Conservation (phyloP, 2,888 invertebrate species). For the Andrena haemorrhoa region DNA sequence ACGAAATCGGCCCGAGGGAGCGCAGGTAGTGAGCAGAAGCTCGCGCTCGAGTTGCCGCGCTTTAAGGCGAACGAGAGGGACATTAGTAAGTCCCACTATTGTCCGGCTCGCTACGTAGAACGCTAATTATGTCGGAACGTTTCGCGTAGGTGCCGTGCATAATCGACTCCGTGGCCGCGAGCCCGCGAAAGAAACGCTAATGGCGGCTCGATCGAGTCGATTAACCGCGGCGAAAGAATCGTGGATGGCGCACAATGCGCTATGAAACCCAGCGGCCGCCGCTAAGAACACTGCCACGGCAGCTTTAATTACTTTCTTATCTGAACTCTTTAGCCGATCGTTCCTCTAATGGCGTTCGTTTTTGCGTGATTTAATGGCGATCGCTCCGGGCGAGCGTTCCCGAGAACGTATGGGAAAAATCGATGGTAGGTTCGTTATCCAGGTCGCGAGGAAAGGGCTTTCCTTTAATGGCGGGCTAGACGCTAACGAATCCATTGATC, state of each 20-base stretch:
- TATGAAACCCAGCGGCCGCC: constrained; percentile 50
- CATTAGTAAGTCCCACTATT: constrained; percentile 45
- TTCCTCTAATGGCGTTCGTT: constrained; percentile 60
- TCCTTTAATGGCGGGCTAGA: neutral
- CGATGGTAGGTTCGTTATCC: constrained; percentile 44
- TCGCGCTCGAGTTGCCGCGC: constrained; percentile 50
- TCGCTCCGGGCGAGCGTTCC: constrained; percentile 39
- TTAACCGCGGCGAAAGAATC: constrained; percentile 49
- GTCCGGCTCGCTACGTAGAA: constrained; percentile 53
- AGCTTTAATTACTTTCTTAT: constrained; percentile 62
- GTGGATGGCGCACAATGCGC: constrained; percentile 49
- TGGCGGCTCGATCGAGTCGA: constrained; percentile 57
- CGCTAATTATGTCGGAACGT: constrained; percentile 69
- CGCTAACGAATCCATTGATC: constrained; percentile 37
- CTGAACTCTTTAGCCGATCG: constrained; percentile 51
- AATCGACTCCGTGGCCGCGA: constrained; percentile 42
- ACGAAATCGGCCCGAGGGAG: constrained; percentile 55
- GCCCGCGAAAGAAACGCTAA: constrained; percentile 49
- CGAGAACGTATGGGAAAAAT: constrained; percentile 53
- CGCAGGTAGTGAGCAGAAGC: constrained; percentile 60
- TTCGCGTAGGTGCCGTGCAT: constrained; percentile 45
- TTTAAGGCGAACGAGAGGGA: constrained; percentile 51
- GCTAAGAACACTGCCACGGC: constrained; percentile 53
- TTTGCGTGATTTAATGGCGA: constrained; percentile 60
- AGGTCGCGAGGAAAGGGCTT: constrained; percentile 21